Evolutionary conservation across 2,888 invertebrate species (phyloP).

Genomic region (Neria commutata): DNA sequence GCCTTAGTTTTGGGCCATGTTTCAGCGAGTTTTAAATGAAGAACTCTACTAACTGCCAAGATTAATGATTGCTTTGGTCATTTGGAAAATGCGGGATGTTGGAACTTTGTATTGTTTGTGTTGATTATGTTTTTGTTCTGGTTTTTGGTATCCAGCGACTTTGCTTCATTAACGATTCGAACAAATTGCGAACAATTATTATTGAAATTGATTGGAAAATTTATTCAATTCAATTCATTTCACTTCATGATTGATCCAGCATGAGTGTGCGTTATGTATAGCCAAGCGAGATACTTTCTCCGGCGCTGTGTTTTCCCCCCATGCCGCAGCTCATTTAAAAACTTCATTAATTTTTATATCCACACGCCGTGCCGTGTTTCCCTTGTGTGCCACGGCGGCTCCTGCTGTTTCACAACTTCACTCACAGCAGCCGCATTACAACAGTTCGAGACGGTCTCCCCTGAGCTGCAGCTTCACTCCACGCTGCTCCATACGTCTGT

Average conservation of each 20-base stretch:
- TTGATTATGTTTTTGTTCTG: too few species aligned
- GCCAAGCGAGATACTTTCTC: too few species aligned
- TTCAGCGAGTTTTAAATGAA: too few species aligned
- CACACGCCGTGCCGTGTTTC: neutral
- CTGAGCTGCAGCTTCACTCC: too few species aligned
- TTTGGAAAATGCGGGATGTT: too few species aligned
- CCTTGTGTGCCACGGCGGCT: neutral
- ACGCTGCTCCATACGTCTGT: neutral
- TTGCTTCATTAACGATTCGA: neutral
- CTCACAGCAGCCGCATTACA: neutral
- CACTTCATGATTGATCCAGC: neutral
- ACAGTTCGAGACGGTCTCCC: neutral
- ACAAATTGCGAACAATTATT: neutral
- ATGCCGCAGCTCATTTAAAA: too few species aligned
- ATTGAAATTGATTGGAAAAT: neutral
- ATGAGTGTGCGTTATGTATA: neutral
- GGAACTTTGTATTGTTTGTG: too few species aligned
- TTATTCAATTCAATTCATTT: neutral
- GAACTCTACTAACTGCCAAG: too few species aligned
- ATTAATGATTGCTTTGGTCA: neutral
- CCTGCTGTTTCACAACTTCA: conserved; percentile 1
- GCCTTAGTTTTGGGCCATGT: too few species aligned
- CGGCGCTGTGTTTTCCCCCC: too few species aligned
- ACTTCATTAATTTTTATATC: too few species aligned
- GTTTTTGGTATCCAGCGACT: neutral